These are phyloP conservation scores for Drosophila koepferae DNA, from an alignment of 2,888 invertebrate genomes.

Conservation along the genomic window DNA sequence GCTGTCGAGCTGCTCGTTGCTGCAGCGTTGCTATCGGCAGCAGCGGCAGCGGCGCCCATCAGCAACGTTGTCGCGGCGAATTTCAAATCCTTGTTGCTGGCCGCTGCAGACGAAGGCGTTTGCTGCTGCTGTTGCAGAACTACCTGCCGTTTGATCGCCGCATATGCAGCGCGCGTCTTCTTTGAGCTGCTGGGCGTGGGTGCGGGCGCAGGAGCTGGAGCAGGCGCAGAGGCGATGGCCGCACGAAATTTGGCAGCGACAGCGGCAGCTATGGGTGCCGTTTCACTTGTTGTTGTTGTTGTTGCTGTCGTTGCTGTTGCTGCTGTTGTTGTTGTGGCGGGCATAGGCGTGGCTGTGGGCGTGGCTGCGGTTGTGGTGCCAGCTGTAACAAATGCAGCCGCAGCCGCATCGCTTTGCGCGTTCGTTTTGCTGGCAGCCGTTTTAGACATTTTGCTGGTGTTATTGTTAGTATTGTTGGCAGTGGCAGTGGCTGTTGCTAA, in stretches of 20 bases:
- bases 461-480: slow-evolving; percentile 65
- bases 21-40: slow-evolving; percentile 75
- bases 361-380: slow-evolving; percentile 47
- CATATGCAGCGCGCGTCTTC: slow-evolving; percentile 72
- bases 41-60: slow-evolving; percentile 81
- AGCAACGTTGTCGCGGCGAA: slow-evolving; percentile 75
- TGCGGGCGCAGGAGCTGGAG: slow-evolving; percentile 67
- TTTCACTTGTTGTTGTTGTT: slow-evolving; percentile 28
- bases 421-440: slow-evolving; percentile 64
- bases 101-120: slow-evolving; percentile 47
- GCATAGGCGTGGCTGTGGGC: slow-evolving; percentile 62
- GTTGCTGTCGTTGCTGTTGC: slow-evolving; percentile 45
- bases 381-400: slow-evolving; percentile 66
- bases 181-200: slow-evolving; percentile 54
- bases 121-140: slow-evolving; percentile 64
- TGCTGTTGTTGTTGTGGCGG: slow-evolving; percentile 57
- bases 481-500: slow-evolving; percentile 46
- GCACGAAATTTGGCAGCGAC: slow-evolving; percentile 71
- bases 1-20: slow-evolving; percentile 62
- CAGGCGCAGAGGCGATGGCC: slow-evolving; percentile 73
- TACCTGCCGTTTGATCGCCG: slow-evolving; percentile 70
- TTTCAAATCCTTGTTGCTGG: slow-evolving; percentile 70
- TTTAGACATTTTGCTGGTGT: slow-evolving; percentile 82
- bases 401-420: slow-evolving; percentile 48
- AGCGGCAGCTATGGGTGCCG: slow-evolving; percentile 36